Conservation (phyloP, 2,113 vertebrate species). For the Pteronura brasiliensis region DNA sequence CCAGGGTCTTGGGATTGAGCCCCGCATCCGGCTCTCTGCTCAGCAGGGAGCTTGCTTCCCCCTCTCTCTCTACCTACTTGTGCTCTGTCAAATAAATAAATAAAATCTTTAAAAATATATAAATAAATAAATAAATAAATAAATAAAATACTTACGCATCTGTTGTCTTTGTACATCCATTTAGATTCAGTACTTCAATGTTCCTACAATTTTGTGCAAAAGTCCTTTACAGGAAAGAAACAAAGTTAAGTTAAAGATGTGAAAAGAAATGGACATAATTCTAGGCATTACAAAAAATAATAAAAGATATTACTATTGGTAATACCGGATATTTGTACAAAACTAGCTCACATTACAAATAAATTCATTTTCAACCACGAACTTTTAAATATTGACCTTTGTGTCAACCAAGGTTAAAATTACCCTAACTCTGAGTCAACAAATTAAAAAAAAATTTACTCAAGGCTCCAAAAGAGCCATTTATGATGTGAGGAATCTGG, state of each 20-base stretch:
- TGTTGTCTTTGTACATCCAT: conserved; percentile 99
- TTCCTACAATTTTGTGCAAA: conserved; percentile 99
- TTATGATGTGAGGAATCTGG: neutral
- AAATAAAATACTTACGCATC: conserved; percentile 88
- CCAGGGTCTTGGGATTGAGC: no score
- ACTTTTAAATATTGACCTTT: neutral
- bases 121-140: no score
- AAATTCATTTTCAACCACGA: conserved; percentile 1
- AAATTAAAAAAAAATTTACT: neutral
- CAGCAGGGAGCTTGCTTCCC: no score
- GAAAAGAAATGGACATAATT: neutral
- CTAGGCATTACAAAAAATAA: neutral
- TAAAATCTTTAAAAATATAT: no score
- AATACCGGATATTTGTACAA: neutral
- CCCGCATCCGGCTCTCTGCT: no score
- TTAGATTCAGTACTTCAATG: conserved; percentile 96
- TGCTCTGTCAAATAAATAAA: no score
- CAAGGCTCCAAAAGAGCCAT: neutral
- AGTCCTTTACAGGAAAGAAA: conserved; percentile 84
- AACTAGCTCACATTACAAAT: neutral
- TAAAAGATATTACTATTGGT: neutral
- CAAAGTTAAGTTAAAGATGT: conserved; percentile 47
- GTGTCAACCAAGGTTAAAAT: neutral
- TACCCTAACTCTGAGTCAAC: neutral
- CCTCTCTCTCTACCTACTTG: no score